Percentiles rank a stretch among this genome's conserved stretches.
Evolutionary conservation across 2,113 vertebrate genomes (phyloP).

Genomic region (Sterrhoptilus dennistouni): DNA sequence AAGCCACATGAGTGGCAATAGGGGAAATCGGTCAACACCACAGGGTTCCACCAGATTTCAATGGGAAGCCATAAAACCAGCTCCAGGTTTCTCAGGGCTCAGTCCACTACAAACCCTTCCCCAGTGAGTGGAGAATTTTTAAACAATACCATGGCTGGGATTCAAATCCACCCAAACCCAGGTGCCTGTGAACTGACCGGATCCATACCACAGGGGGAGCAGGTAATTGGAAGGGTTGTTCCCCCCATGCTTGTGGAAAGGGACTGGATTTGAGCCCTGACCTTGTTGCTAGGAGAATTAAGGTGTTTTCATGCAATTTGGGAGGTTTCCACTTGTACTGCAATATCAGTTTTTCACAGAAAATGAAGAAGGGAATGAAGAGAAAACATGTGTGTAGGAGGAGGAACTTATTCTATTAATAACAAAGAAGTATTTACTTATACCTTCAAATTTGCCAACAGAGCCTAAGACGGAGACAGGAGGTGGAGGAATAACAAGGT

Average conservation of each 20-base stretch:
- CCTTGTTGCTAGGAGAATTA: conserved; percentile 51
- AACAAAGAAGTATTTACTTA: conserved; percentile 56
- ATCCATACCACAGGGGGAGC: conserved; percentile 2
- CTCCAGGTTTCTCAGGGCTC: conserved; percentile 44
- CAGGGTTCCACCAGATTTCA: conserved; percentile 57
- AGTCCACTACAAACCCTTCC: conserved; percentile 38
- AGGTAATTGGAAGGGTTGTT: conserved; percentile 46
- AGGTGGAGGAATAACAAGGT: conserved; percentile 48
- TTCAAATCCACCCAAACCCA: conserved; percentile 47
- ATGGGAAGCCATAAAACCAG: conserved; percentile 55
- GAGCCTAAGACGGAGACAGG: conserved; percentile 21
- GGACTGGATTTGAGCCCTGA: conserved; percentile 36
- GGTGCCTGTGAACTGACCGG: conserved; percentile 34
- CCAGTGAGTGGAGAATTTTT: conserved; percentile 24
- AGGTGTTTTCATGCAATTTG: conserved; percentile 17
- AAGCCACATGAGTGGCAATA: conserved; percentile 49
- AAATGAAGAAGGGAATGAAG: conserved; percentile 35
- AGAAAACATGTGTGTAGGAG: conserved; percentile 38
- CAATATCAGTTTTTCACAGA: conserved; percentile 41
- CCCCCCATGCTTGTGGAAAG: not conserved
- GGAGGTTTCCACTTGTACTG: conserved; percentile 10
- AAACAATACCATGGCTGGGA: conserved; percentile 55
- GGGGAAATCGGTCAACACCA: conserved; percentile 29
- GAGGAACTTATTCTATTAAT: conserved; percentile 46
- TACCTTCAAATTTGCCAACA: not conserved